phyloP scores from a whole-genome alignment of 1,140 invertebrate species.

The Dreissena rostriformis region DNA sequence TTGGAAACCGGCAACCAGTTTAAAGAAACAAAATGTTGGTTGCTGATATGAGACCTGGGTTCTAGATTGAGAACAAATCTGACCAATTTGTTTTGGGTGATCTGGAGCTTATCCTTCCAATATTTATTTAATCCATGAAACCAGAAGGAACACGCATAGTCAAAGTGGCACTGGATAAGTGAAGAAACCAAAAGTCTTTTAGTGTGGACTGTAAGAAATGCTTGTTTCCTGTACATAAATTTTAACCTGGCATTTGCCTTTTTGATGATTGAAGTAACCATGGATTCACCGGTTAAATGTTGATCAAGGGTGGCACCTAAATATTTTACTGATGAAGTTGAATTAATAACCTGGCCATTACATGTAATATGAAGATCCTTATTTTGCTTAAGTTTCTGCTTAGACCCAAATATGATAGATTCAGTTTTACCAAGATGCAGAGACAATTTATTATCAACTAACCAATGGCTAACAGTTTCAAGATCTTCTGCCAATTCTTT shows the following conservation, averaged over 20 bases:
- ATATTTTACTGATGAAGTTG: slow-evolving; percentile 35
- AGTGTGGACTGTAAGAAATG: slow-evolving; percentile 16
- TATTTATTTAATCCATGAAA: slow-evolving; percentile 10
- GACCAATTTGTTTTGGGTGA: slow-evolving; percentile 22
- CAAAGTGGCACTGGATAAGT: slow-evolving; percentile 23
- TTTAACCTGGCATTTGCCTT: slow-evolving; percentile 25
- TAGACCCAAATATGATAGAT: slow-evolving; percentile 32
- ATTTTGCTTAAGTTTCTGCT: not conserved
- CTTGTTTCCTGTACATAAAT: slow-evolving; percentile 11
- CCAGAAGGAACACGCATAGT: slow-evolving; percentile 23
- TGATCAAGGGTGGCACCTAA: slow-evolving; percentile 21
- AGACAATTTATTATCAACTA: slow-evolving; percentile 24
- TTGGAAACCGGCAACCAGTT: slow-evolving; percentile 28
- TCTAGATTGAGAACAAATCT: slow-evolving; percentile 27
- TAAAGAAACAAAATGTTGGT: not conserved
- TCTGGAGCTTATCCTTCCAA: slow-evolving; percentile 17
- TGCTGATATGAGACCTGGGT: slow-evolving; percentile 7
- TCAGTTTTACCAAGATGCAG: slow-evolving; percentile 36
- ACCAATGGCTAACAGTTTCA: slow-evolving; percentile 30
- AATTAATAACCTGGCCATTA: not conserved
- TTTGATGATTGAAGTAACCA: slow-evolving; percentile 10
- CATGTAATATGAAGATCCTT: not conserved
- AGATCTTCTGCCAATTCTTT: slow-evolving; percentile 3
- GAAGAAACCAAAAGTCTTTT: slow-evolving; percentile 2
- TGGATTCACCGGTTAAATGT: slow-evolving; percentile 8